Evolutionary conservation across 2,113 vertebrate genomes (phyloP).

Genomic region (Nothobranchius kuhntae): DNA sequence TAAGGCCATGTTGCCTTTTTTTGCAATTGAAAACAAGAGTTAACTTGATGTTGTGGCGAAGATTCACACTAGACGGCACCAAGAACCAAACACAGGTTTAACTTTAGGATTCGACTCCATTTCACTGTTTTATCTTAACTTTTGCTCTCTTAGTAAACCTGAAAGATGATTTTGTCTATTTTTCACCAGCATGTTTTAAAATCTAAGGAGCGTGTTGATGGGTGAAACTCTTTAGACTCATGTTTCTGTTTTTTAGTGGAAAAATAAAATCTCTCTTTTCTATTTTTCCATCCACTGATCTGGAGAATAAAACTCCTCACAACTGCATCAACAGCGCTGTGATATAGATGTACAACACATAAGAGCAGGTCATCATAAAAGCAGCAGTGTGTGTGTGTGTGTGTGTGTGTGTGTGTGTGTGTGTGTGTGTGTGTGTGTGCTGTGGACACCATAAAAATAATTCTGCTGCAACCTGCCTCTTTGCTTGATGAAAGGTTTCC

Average conservation of each 20-base stretch:
- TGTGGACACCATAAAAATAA: constrained; percentile 19
- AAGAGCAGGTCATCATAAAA: constrained; percentile 5
- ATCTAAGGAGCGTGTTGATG: too few species aligned
- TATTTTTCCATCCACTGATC: not conserved
- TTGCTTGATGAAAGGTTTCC: constrained; percentile 28
- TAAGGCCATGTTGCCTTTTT: too few species aligned
- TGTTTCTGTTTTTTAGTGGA: not conserved
- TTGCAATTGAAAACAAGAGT: too few species aligned
- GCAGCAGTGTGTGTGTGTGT: not conserved
- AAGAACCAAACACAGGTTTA: not conserved
- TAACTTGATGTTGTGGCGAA: too few species aligned
- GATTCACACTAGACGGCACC: not conserved
- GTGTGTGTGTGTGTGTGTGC: constrained; percentile 51
- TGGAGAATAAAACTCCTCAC: too few species aligned
- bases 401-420: constrained; percentile 13
- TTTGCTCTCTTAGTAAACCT: not conserved
- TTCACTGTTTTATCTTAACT: too few species aligned
- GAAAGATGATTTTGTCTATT: not conserved
- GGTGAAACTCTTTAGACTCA: not conserved
- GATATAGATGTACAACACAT: not conserved
- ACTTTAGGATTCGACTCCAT: too few species aligned
- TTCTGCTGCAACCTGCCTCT: constrained; percentile 18
- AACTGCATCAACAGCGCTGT: not conserved
- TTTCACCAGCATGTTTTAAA: not conserved
- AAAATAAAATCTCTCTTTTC: not conserved